These are phyloP conservation scores for Tyrophagus putrescentiae DNA, from an alignment of 1,140 invertebrate genomes.

Conservation along the genomic window DNA sequence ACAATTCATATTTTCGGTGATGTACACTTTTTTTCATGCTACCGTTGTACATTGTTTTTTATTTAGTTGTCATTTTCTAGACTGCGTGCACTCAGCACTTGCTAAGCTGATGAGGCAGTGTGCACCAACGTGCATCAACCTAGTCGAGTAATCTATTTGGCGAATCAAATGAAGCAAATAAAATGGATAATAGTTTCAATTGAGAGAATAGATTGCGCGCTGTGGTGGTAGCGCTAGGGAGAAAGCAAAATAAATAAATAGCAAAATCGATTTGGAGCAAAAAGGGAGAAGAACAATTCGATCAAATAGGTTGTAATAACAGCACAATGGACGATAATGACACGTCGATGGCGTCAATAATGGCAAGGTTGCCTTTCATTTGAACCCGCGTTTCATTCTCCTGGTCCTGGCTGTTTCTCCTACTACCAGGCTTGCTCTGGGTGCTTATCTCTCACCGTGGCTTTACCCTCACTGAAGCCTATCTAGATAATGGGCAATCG, in stretches of 20 bases:
- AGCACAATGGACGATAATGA: conserved; percentile 2
- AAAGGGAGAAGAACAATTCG: conserved; percentile 1
- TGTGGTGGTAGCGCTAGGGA: neutral
- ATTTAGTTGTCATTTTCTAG: too few relatives aligned
- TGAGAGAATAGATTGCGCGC: neutral
- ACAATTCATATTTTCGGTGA: too few relatives aligned
- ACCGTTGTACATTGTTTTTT: too few relatives aligned
- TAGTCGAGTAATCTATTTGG: neutral
- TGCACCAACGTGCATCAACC: neutral
- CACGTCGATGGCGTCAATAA: conserved; percentile 5
- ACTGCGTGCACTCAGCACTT: too few relatives aligned
- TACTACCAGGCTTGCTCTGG: neutral
- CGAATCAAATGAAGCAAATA: conserved; percentile 12
- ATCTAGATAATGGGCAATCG: conserved; percentile 13
- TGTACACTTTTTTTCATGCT: too few relatives aligned
- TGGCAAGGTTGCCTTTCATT: conserved; percentile 1
- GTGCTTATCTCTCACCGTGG: too few relatives aligned
- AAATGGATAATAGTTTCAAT: conserved; percentile 14
- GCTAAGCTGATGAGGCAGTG: too few relatives aligned
- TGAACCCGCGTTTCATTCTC: neutral
- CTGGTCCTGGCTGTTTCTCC: neutral
- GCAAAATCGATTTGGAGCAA: neutral
- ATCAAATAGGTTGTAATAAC: conserved; percentile 15
- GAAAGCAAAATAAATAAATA: neutral
- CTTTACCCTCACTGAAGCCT: neutral